Conservation (phyloP, 1,140 invertebrate genomes). For the Megalonaias nervosa region DNA sequence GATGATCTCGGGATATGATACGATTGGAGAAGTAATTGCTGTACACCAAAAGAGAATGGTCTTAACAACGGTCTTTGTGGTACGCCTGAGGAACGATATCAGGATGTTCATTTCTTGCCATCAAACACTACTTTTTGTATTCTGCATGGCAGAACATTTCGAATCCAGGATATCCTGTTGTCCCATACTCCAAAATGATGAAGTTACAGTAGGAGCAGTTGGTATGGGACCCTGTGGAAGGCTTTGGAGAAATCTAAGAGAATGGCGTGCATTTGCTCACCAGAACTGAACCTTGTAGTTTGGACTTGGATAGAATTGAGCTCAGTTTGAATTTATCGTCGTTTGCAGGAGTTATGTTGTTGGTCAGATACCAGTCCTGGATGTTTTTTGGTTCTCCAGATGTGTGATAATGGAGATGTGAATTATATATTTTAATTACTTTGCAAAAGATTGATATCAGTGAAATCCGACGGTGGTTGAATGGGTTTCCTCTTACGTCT, state of each 20-base stretch:
- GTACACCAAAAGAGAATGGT: background rate
- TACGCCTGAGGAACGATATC: conserved; percentile 3
- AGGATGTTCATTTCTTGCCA: background rate
- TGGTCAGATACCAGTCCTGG: background rate
- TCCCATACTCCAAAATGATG: conserved; percentile 1
- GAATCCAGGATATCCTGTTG: background rate
- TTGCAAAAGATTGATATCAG: conserved; percentile 34
- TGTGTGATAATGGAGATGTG: conserved; percentile 23
- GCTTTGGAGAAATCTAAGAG: background rate
- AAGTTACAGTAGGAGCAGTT: background rate
- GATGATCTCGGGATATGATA: background rate
- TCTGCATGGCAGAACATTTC: conserved; percentile 3
- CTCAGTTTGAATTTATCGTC: conserved; percentile 27
- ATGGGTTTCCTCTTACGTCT: conserved; percentile 20
- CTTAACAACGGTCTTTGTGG: conserved; percentile 9
- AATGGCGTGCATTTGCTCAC: background rate
- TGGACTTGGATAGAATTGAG: conserved; percentile 8
- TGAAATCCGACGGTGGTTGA: conserved; percentile 31
- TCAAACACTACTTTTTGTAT: background rate
- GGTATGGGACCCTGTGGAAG: background rate
- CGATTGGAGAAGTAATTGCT: conserved; percentile 6
- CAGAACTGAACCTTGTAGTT: background rate
- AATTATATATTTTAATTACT: conserved; percentile 33
- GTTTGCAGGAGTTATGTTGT: conserved; percentile 31
- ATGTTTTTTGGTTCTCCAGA: conserved; percentile 19